Conservation (phyloP, 2,113 vertebrate genomes). For the Lampris megalopsis region DNA sequence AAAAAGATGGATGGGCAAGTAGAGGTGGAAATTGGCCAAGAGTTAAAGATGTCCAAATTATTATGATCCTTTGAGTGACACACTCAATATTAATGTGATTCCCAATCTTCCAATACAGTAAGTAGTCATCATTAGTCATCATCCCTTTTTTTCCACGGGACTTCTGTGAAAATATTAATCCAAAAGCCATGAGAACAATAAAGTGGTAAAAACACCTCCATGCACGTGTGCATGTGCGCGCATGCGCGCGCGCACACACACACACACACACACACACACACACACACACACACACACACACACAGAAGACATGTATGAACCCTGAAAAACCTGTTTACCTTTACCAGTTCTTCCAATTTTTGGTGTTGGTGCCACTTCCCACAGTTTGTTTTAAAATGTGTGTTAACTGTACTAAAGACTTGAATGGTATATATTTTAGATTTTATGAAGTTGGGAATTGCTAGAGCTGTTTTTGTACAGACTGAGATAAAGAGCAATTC, state of each 20-base stretch:
- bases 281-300: not conserved
- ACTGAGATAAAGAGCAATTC: not conserved
- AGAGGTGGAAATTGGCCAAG: not conserved
- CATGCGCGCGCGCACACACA: not conserved
- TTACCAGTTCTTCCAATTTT: not conserved
- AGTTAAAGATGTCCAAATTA: not conserved
- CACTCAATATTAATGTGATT: not conserved
- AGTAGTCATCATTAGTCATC: not conserved
- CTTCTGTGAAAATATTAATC: not conserved
- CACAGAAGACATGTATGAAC: not conserved
- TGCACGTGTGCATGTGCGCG: too few species aligned
- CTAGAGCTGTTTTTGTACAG: not conserved
- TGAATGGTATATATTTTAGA: not conserved
- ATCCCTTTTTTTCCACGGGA: not conserved
- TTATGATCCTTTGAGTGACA: not conserved
- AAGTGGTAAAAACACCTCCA: too few species aligned
- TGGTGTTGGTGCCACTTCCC: not conserved
- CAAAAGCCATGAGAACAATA: not conserved
- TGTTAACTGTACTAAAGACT: not conserved
- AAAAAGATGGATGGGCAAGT: conserved; percentile 13
- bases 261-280: not conserved
- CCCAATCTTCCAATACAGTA: not conserved
- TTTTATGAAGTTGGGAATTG: not conserved
- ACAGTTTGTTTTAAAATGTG: not conserved
- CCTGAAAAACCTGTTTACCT: not conserved